Percentiles rank a stretch among this genome's conserved stretches.
phyloP scores from a whole-genome alignment of 2,888 invertebrate genomes.

The Dasysyrphus tricinctus region DNA sequence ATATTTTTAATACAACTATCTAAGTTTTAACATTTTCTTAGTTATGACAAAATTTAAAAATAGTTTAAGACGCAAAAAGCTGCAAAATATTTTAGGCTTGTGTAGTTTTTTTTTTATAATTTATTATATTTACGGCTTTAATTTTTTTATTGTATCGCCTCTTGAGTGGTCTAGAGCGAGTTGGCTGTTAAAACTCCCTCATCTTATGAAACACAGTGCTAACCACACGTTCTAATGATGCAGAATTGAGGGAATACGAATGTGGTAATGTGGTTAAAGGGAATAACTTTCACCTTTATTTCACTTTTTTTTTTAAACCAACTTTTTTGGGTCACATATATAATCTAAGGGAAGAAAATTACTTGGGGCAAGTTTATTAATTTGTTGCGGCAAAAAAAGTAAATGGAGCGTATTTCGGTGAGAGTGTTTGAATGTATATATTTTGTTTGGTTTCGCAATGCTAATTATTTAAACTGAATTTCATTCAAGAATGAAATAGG shows the following conservation, averaged over 20 bases:
- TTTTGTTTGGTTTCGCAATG: not conserved
- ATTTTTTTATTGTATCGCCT: no score
- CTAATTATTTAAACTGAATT: slow-evolving; percentile 8
- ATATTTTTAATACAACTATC: no score
- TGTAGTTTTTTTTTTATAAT: no score
- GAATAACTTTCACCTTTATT: slow-evolving; percentile 34
- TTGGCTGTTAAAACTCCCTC: not conserved
- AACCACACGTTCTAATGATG: slow-evolving; percentile 38
- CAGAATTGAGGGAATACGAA: slow-evolving; percentile 37
- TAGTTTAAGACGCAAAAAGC: no score
- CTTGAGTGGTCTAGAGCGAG: no score
- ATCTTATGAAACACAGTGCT: not conserved
- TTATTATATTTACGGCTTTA: no score
- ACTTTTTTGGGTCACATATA: slow-evolving; percentile 22
- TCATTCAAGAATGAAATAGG: not conserved
- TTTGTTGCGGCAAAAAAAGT: slow-evolving; percentile 59
- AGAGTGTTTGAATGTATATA: not conserved
- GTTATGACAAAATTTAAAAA: no score
- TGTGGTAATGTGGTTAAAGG: slow-evolving; percentile 28
- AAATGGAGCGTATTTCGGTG: slow-evolving; percentile 49
- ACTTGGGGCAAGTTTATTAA: slow-evolving; percentile 65
- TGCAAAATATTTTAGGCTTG: no score
- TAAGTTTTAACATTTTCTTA: no score
- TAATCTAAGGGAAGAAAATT: slow-evolving; percentile 49
- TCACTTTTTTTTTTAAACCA: slow-evolving; percentile 20